A percentile compares a stretch with the other conserved stretches of the same genome.
These are phyloP conservation scores for Bedellia somnulentella DNA, from an alignment of 2,888 invertebrate genomes.

Conservation along the genomic window DNA sequence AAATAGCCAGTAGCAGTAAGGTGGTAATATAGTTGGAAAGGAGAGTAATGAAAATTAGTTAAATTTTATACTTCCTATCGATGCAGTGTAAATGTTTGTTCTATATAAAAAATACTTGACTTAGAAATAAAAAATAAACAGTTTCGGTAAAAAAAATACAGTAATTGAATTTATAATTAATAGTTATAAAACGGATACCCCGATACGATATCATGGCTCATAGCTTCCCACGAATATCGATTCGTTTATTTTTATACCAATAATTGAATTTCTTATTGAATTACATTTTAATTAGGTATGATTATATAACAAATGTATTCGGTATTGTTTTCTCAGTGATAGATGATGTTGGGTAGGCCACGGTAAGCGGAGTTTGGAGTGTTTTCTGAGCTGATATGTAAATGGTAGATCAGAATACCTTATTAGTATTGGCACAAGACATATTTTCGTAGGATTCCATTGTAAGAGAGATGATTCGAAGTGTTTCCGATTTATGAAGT, in stretches of 20 bases:
- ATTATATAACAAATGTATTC: conserved; percentile 33
- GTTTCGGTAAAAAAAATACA: no score
- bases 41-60: no score
- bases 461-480: background rate
- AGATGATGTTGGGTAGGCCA: conserved; percentile 13
- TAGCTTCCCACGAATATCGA: no score
- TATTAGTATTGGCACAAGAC: background rate
- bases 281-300: conserved; percentile 39
- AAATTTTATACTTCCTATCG: no score
- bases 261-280: conserved; percentile 37
- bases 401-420: background rate
- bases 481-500: conserved; percentile 26
- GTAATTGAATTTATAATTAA: conserved; percentile 51
- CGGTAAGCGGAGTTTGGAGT: background rate
- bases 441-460: background rate
- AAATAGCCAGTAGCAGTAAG: no score
- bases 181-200: conserved; percentile 24
- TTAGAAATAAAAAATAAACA: no score
- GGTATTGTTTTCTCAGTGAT: conserved; percentile 7
- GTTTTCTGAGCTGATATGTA: background rate
- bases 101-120: no score
- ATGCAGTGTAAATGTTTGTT: no score
- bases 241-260: background rate
- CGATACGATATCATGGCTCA: no score
- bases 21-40: no score